Conservation (phyloP, 2,888 invertebrate genomes). For the Andrena minutula region DNA sequence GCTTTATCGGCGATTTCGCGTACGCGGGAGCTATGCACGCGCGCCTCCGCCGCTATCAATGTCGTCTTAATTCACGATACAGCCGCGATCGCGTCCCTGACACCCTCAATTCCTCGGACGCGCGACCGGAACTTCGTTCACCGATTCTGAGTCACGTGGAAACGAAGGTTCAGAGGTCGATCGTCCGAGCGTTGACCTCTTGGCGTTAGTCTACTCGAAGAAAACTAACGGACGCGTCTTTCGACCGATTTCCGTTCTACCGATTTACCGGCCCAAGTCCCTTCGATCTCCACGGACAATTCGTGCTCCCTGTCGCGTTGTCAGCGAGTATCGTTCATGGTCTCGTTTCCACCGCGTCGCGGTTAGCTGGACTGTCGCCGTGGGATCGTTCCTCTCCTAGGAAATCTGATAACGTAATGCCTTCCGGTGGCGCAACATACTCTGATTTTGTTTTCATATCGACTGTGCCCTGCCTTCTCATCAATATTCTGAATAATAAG, state of each 20-base stretch:
- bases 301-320: background rate
- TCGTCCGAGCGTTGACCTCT: background rate
- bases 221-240: background rate
- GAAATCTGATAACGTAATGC: conserved; percentile 58
- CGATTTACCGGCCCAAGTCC: background rate
- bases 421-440: conserved; percentile 42
- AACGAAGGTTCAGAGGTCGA: background rate
- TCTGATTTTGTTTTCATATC: conserved; percentile 14
- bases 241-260: no score
- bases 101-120: background rate
- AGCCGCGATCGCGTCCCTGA: background rate
- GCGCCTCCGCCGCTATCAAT: conserved; percentile 20
- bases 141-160: background rate
- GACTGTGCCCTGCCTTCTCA: background rate
- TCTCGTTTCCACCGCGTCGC: conserved; percentile 41
- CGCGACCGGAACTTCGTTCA: conserved; percentile 6
- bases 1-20: conserved; percentile 80
- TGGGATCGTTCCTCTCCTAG: conserved; percentile 54
- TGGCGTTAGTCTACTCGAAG: background rate
- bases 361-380: conserved; percentile 34
- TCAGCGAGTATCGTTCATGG: conserved; percentile 24
- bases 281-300: background rate
- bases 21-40: conserved; percentile 44
- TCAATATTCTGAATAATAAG: background rate
- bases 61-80: background rate